These are phyloP conservation scores for Clinocottus analis DNA, from an alignment of 2,113 vertebrate species.

Conservation along the genomic window DNA sequence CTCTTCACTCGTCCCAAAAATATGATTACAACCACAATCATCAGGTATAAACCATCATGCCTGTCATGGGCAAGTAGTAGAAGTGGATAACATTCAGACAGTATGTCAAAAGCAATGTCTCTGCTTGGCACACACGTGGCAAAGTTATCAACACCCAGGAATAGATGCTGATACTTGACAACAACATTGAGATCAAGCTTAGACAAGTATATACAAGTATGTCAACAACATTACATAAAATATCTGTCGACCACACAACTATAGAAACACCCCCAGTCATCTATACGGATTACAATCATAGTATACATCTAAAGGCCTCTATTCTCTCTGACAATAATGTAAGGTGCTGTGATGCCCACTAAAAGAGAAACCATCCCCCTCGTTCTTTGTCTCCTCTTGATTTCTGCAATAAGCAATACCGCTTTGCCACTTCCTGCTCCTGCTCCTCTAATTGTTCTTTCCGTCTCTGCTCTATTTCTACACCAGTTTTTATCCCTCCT, in stretches of 20 bases:
- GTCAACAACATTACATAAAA: not conserved
- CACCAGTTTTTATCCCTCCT: conserved; percentile 3
- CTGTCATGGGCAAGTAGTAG: not conserved
- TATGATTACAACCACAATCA: not conserved
- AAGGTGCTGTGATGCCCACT: not conserved
- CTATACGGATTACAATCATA: not conserved
- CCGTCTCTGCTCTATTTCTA: conserved; percentile 4
- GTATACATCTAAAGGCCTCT: not conserved
- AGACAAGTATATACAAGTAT: too few species aligned
- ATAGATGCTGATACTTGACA: not conserved
- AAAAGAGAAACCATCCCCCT: not conserved
- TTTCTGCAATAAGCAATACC: not conserved
- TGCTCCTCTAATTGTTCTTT: not conserved
- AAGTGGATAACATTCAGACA: not conserved
- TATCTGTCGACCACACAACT: not conserved
- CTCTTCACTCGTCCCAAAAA: not conserved
- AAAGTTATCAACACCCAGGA: not conserved
- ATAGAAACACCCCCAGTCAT: not conserved
- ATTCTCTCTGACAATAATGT: not conserved
- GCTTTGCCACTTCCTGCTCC: not conserved
- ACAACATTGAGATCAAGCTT: too few species aligned
- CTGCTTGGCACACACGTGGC: not conserved
- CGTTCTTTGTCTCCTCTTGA: not conserved
- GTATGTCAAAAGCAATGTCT: not conserved
- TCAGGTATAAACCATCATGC: not conserved